Evolutionary conservation across 2,888 invertebrate species (phyloP), one percentile per base, ranked within the genome.

Genomic region (Plebejus melissa): DNA sequence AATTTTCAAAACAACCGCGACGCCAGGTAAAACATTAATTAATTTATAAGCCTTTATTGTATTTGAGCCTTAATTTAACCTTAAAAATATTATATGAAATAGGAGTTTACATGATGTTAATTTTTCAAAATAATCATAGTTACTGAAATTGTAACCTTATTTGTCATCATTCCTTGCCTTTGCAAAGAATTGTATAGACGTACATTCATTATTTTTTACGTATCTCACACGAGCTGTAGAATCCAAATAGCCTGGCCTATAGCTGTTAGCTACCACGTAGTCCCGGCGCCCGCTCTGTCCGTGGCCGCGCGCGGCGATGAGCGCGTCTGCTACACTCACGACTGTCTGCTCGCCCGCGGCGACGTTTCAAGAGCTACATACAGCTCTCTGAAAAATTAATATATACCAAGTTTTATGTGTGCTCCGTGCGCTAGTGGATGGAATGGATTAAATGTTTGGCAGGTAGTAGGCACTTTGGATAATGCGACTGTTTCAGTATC

Each of bases 281-380:
- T 7, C 38, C 5, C 36, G 69, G 16, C 69, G 70, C 7, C 7
- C 6, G 54, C 78, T 81, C 77, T 76, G 46, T 81, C 78, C 76
- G 46, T 81, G 79, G 86, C 85, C 81, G 77, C 82, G 76, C 82
- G 76, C 76, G 76, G 81, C 84, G 85, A 84, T 84, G 83, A 83
- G 80, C 84, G 83, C 85, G 87, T 87, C 87, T 85, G 79, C 83
- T 83, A 82, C 87, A 86, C 85, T 86, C 87, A 86, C 82, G 84
- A 84, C 87, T 86, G 90, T 90, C 89, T 90, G 85, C 88, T 83
- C 86, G 90, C 90, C 88, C 82, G 83, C 86, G 90, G 90, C 90
- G 86, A 86, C 87, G 83, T 84, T 85, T 86, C 86, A 85, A 88
- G 88, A 86, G 88, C 86, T 84, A 79, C 84, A 82, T 82, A 81